These are phyloP conservation scores for Falco naumanni DNA, from an alignment of 2,797 vertebrate species.

Conservation along the genomic window DNA sequence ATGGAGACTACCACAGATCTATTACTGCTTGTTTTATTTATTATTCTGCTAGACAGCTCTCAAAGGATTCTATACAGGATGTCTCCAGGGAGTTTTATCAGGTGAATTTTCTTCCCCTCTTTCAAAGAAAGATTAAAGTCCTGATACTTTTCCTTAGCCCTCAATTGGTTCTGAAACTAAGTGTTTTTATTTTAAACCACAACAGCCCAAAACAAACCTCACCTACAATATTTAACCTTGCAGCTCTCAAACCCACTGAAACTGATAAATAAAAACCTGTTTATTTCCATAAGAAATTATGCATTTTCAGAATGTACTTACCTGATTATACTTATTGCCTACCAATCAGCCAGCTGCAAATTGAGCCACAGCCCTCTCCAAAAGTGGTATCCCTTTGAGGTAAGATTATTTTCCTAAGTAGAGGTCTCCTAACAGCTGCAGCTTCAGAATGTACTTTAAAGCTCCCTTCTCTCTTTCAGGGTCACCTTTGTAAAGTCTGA, in stretches of 20 bases:
- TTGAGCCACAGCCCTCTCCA: neutral
- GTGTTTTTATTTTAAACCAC: neutral
- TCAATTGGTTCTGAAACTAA: neutral
- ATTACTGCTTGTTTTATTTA: slow-evolving; percentile 55
- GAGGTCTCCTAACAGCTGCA: slow-evolving; percentile 55
- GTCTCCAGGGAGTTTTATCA: slow-evolving; percentile 33
- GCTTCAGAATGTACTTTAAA: slow-evolving; percentile 39
- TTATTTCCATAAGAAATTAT: neutral
- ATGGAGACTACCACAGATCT: slow-evolving; percentile 43
- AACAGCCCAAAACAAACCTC: slow-evolving; percentile 19
- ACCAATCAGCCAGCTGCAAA: neutral
- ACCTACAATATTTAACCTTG: neutral
- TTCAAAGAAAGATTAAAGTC: neutral
- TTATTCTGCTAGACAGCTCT: slow-evolving; percentile 6
- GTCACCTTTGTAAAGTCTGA: slow-evolving; percentile 51
- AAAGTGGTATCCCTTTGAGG: slow-evolving; percentile 44
- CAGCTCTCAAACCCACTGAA: neutral
- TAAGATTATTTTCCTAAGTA: slow-evolving; percentile 47
- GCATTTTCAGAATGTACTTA: neutral
- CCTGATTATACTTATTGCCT: neutral
- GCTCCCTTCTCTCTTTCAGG: slow-evolving; percentile 51
- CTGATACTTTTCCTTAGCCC: neutral
- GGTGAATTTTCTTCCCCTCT: neutral
- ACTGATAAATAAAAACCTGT: neutral
- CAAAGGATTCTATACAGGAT: neutral